Conservation (phyloP, 2,888 invertebrate species). For the Cosmia pyralina region DNA sequence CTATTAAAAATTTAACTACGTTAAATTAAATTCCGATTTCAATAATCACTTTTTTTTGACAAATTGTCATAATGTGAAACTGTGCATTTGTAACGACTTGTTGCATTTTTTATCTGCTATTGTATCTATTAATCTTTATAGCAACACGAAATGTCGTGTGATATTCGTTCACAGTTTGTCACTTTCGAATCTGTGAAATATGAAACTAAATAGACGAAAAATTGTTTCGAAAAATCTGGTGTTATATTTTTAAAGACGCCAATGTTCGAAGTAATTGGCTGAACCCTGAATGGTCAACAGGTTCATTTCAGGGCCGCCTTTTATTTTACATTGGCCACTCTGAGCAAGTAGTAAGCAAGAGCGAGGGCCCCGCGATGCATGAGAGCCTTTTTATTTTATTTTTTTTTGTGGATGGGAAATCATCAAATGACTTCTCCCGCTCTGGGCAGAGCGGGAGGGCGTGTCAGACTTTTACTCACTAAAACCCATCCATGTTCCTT, state of each 20-base stretch:
- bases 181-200: constrained; percentile 38
- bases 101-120: constrained; percentile 21
- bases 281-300: too few species aligned
- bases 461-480: too few species aligned
- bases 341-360: too few species aligned
- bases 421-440: too few species aligned
- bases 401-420: too few species aligned
- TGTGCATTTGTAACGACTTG: constrained; percentile 11
- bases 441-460: too few species aligned
- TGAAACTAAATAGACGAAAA: constrained; percentile 7
- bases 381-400: too few species aligned
- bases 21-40: neutral
- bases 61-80: neutral
- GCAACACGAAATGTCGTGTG: constrained; percentile 28
- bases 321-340: too few species aligned
- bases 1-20: constrained; percentile 10
- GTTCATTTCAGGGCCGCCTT: too few species aligned
- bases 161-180: neutral
- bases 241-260: neutral
- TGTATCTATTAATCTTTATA: constrained; percentile 24
- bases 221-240: neutral
- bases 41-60: constrained; percentile 5
- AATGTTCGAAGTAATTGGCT: neutral
- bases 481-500: too few species aligned
- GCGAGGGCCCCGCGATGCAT: too few species aligned